phyloP scores from a whole-genome alignment of 2,797 vertebrate species.

The Clarias platycephalus region DNA sequence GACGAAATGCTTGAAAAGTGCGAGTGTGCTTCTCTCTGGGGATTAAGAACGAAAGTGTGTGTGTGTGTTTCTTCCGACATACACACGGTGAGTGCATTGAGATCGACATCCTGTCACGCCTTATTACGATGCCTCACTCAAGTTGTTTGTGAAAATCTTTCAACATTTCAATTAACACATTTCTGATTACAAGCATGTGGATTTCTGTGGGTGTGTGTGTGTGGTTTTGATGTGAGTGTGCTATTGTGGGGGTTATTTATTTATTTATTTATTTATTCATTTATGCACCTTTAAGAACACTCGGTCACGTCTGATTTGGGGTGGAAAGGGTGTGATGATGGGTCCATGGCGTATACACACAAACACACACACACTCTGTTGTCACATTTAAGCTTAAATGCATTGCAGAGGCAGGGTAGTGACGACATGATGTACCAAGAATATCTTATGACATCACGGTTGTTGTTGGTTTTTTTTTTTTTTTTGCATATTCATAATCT shows the following conservation, averaged over 20 bases:
- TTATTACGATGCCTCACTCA: neutral
- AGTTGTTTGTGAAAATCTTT: neutral
- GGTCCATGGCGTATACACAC: neutral
- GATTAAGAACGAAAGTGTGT: conserved; percentile 4
- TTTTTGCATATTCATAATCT: neutral
- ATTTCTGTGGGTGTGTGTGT: neutral
- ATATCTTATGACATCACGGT: conserved; percentile 20
- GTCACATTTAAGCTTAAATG: neutral
- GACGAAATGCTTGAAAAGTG: conserved; percentile 7
- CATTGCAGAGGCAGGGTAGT: conserved; percentile 8
- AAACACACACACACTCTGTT: too few species aligned
- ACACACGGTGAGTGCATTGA: neutral
- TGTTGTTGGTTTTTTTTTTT: too few species aligned
- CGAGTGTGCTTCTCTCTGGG: neutral
- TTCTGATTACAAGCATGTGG: neutral
- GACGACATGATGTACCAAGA: conserved; percentile 7
- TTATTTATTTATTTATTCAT: neutral
- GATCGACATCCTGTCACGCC: conserved; percentile 17
- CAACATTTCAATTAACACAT: neutral
- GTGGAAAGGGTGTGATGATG: neutral
- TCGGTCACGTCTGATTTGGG: neutral
- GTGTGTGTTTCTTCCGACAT: neutral
- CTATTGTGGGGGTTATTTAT: neutral
- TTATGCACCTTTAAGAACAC: neutral
- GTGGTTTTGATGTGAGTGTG: neutral